Conservation (phyloP, 2,113 vertebrate genomes). For the Barbus barbus region DNA sequence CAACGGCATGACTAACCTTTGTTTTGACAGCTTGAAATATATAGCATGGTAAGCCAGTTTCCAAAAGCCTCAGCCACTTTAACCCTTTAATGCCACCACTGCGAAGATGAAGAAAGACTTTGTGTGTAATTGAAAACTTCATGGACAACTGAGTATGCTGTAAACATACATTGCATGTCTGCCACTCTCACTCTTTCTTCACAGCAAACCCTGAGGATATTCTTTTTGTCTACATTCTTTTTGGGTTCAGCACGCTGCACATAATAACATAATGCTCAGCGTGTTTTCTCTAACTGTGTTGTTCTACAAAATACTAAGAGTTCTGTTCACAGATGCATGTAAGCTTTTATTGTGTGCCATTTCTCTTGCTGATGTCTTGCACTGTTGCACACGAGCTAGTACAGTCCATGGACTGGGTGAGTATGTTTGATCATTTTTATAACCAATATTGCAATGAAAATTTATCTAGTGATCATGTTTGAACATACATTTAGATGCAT, state of each 20-base stretch:
- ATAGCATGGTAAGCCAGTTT: slow-evolving; percentile 57
- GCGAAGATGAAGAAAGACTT: background rate
- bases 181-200: slow-evolving; percentile 73
- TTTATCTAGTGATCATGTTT: background rate
- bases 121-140: background rate
- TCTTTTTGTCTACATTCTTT: slow-evolving; percentile 71
- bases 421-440: slow-evolving; percentile 64
- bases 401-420: slow-evolving; percentile 89
- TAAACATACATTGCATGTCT: slow-evolving; percentile 84
- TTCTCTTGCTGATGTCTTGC: slow-evolving; percentile 84
- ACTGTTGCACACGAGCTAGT: slow-evolving; percentile 90
- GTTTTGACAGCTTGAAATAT: slow-evolving; percentile 50
- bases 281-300: slow-evolving; percentile 82
- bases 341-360: slow-evolving; percentile 84
- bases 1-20: slow-evolving; percentile 72
- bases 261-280: slow-evolving; percentile 58
- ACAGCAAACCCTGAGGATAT: slow-evolving; percentile 62
- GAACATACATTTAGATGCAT: slow-evolving; percentile 26
- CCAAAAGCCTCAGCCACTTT: slow-evolving; percentile 44
- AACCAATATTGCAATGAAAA: background rate
- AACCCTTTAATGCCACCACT: slow-evolving; percentile 40
- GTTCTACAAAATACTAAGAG: slow-evolving; percentile 76
- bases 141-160: slow-evolving; percentile 83
- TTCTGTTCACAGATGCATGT: slow-evolving; percentile 93
- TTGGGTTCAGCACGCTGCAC: slow-evolving; percentile 57